phyloP scores from a whole-genome alignment of 1,140 invertebrate genomes.

The Holcopasites calliopsidis region DNA sequence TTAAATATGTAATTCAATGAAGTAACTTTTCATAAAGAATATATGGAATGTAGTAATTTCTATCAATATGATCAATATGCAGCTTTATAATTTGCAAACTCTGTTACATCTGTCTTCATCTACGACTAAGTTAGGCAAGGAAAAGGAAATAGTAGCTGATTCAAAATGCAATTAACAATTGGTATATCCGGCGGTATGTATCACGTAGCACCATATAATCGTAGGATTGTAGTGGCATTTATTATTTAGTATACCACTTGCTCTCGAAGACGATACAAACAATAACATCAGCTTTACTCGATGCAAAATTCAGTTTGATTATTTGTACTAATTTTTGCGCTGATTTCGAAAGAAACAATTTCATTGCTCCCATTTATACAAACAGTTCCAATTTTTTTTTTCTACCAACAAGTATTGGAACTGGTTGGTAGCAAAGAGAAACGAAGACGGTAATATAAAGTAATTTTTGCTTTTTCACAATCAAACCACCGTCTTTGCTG shows the following conservation, averaged over 20 bases:
- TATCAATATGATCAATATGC: conserved; percentile 33
- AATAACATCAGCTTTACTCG: too few species aligned
- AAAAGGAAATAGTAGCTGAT: conserved; percentile 8
- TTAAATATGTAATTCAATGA: too few species aligned
- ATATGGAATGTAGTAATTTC: conserved; percentile 7
- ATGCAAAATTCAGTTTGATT: neutral
- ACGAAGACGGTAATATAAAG: neutral
- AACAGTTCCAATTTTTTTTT: neutral
- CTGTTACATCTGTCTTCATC: conserved; percentile 15
- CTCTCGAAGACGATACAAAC: neutral
- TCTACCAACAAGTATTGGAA: too few species aligned
- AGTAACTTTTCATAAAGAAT: too few species aligned
- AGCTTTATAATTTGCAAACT: conserved; percentile 17
- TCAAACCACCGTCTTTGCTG: neutral
- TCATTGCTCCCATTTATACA: neutral
- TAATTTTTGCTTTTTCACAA: neutral
- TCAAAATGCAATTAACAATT: neutral
- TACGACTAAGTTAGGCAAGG: conserved; percentile 28
- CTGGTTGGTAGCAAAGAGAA: neutral
- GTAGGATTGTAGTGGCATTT: neutral
- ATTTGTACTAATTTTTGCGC: neutral
- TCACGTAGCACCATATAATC: conserved; percentile 4
- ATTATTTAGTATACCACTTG: neutral
- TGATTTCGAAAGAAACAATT: neutral
- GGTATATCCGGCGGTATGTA: conserved; percentile 12